phyloP scores from a whole-genome alignment of 2,888 invertebrate genomes.

The Parapristionchus giblindavisi region DNA sequence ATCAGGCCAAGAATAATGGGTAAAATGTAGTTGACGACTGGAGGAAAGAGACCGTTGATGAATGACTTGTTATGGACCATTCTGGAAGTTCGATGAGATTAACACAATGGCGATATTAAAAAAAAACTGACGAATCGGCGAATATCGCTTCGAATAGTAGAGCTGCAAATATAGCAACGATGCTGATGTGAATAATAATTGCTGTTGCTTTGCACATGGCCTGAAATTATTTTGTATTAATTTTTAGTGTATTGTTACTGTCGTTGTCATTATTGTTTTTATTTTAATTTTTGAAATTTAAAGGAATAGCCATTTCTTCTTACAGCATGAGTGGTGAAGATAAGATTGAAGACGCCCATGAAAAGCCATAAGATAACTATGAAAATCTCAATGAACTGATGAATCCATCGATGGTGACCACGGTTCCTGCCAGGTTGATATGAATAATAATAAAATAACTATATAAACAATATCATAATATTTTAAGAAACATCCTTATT shows the following conservation, averaged over 20 bases:
- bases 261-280: no score
- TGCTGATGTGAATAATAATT: slow-evolving; percentile 49
- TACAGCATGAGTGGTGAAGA: slow-evolving; percentile 2
- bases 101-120: neutral
- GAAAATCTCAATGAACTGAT: slow-evolving; percentile 51
- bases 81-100: slow-evolving; percentile 7
- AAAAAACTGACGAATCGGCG: slow-evolving; percentile 48
- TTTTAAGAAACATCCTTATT: neutral
- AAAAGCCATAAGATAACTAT: slow-evolving; percentile 47
- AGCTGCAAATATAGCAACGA: slow-evolving; percentile 45
- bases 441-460: no score
- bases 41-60: slow-evolving; percentile 50
- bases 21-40: slow-evolving; percentile 48
- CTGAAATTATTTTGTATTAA: slow-evolving; percentile 41
- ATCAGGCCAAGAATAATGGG: slow-evolving; percentile 47
- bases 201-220: slow-evolving; percentile 48
- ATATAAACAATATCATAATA: neutral
- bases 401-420: slow-evolving; percentile 54
- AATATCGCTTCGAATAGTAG: slow-evolving; percentile 53
- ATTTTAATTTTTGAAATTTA: no score
- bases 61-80: slow-evolving; percentile 36
- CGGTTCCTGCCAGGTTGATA: slow-evolving; percentile 44
- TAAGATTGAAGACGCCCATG: slow-evolving; percentile 48
- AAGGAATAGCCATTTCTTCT: no score
- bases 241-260: neutral